phyloP scores from a whole-genome alignment of 2,888 invertebrate genomes.

The Andrena flavipes region DNA sequence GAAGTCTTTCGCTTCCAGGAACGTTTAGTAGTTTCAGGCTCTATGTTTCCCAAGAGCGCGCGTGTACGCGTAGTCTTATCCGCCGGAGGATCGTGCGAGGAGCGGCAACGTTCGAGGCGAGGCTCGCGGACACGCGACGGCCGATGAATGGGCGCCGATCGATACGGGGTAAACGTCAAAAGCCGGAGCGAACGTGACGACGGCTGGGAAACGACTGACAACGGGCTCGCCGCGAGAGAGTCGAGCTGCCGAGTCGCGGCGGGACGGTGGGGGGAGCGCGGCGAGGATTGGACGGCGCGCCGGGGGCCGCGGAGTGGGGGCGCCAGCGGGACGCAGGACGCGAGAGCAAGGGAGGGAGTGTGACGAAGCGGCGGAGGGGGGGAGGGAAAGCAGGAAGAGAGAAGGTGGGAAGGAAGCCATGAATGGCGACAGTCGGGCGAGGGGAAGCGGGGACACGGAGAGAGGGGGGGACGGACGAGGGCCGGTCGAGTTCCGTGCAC shows the following conservation, averaged over 20 bases:
- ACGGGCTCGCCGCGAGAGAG: constrained; percentile 70
- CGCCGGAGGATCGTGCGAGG: background rate
- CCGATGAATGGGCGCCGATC: constrained; percentile 23
- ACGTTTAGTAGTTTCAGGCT: too few relatives aligned
- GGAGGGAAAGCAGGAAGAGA: constrained; percentile 73
- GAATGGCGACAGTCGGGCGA: constrained; percentile 71
- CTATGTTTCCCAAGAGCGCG: background rate
- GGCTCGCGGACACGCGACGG: constrained; percentile 7
- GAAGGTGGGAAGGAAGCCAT: constrained; percentile 77
- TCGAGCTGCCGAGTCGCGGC: constrained; percentile 40
- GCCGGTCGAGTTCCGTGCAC: constrained; percentile 61
- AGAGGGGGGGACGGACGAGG: constrained; percentile 34
- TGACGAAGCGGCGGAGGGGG: constrained; percentile 58
- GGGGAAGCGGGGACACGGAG: constrained; percentile 57
- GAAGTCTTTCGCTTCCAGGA: background rate
- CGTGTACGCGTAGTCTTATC: background rate
- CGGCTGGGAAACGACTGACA: constrained; percentile 80
- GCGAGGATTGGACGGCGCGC: constrained; percentile 27
- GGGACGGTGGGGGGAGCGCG: constrained; percentile 20
- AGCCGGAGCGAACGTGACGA: constrained; percentile 43
- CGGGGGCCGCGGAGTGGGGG: constrained; percentile 18
- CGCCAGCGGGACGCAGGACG: constrained; percentile 27
- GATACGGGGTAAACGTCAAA: constrained; percentile 38
- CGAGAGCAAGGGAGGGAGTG: constrained; percentile 6
- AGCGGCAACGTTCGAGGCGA: background rate